These are phyloP conservation scores for Bhutanitis thaidina DNA, from an alignment of 2,888 invertebrate species.

Conservation along the genomic window DNA sequence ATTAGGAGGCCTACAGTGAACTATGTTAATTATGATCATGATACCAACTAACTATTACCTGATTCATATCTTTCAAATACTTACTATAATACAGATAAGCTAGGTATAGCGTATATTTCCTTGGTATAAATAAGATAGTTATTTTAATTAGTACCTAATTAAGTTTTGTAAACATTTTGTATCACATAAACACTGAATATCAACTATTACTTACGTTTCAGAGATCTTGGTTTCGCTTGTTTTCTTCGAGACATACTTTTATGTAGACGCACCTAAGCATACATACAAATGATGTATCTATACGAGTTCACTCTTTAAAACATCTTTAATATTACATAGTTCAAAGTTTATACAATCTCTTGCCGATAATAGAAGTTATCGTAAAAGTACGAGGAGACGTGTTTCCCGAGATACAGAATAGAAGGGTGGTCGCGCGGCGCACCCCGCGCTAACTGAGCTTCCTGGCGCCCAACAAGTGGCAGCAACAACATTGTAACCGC, in stretches of 20 bases:
- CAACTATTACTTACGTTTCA: constrained; percentile 81
- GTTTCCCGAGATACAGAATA: constrained; percentile 30
- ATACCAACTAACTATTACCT: no score
- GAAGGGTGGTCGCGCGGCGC: constrained; percentile 58
- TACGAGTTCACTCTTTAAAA: constrained; percentile 2
- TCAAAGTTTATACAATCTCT: constrained; percentile 7
- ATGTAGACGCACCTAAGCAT: constrained; percentile 25
- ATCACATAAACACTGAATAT: not conserved
- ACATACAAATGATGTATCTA: constrained; percentile 16
- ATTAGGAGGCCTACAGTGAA: no score
- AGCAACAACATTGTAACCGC: constrained; percentile 65
- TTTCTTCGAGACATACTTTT: constrained; percentile 83
- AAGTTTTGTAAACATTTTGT: not conserved
- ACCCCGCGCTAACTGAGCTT: constrained; percentile 68
- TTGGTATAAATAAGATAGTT: no score
- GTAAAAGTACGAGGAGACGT: constrained; percentile 36
- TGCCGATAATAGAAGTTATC: constrained; percentile 42
- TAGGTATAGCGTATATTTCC: no score
- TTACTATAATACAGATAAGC: no score
- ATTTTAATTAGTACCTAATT: no score
- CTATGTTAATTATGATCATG: no score
- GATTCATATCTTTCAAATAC: no score
- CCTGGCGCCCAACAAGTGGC: constrained; percentile 79
- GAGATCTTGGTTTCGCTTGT: constrained; percentile 85
- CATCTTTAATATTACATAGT: constrained; percentile 11